phyloP scores from a whole-genome alignment of 1,140 invertebrate genomes.

The Sycophila sp. region DNA sequence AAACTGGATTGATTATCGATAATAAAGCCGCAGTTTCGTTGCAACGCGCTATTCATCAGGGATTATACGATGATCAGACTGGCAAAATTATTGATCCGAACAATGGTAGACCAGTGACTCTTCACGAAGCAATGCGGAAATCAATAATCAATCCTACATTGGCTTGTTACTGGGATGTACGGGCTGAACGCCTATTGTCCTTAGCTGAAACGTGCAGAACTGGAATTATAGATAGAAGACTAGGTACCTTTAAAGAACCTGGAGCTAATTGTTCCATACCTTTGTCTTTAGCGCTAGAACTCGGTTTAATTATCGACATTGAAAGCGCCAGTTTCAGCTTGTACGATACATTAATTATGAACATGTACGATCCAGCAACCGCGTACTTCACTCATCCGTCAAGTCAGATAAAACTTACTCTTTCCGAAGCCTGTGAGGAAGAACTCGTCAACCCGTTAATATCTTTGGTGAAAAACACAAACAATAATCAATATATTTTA shows the following conservation, averaged over 20 bases:
- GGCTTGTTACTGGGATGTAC: slow-evolving; percentile 83
- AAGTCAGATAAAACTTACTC: slow-evolving; percentile 78
- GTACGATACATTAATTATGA: slow-evolving; percentile 84
- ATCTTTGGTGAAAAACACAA: slow-evolving; percentile 81
- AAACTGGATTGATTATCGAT: slow-evolving; percentile 82
- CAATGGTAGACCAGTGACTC: slow-evolving; percentile 78
- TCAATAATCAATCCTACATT: slow-evolving; percentile 82
- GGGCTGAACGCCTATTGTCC: slow-evolving; percentile 74
- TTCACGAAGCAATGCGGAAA: slow-evolving; percentile 85
- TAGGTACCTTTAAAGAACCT: slow-evolving; percentile 81
- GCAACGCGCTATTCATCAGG: slow-evolving; percentile 87
- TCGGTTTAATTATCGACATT: slow-evolving; percentile 85
- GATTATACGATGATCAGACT: slow-evolving; percentile 81
- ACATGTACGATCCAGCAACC: slow-evolving; percentile 79
- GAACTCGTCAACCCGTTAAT: slow-evolving; percentile 84
- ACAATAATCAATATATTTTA: slow-evolving; percentile 76
- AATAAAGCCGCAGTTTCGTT: slow-evolving; percentile 84
- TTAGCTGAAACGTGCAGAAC: slow-evolving; percentile 81
- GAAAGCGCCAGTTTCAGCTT: slow-evolving; percentile 83
- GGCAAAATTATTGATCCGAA: slow-evolving; percentile 86
- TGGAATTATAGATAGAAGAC: slow-evolving; percentile 84
- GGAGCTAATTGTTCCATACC: slow-evolving; percentile 73
- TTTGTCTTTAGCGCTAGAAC: slow-evolving; percentile 77
- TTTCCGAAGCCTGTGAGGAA: slow-evolving; percentile 81
- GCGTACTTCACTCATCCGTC: slow-evolving; percentile 85